These are phyloP conservation scores for Pristiophorus japonicus DNA, from an alignment of 2,113 vertebrate genomes.

Conservation along the genomic window DNA sequence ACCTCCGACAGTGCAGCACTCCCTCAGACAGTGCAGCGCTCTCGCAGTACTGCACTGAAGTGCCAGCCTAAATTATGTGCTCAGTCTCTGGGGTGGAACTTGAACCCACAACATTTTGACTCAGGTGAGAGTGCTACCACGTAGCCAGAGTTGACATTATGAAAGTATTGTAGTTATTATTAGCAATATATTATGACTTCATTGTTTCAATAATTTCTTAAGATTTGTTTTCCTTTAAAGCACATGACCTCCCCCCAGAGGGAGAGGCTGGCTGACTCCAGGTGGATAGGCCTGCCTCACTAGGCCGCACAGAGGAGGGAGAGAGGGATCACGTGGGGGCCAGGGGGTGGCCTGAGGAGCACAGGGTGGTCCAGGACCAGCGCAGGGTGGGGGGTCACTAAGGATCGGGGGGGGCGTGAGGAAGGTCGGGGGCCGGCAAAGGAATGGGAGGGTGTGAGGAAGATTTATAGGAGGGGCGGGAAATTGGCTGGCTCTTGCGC, in stretches of 20 bases:
- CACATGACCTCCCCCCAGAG: too few species aligned
- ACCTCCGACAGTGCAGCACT: not conserved
- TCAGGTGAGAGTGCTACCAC: not conserved
- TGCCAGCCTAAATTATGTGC: not conserved
- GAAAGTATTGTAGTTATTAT: not conserved
- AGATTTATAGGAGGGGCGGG: too few species aligned
- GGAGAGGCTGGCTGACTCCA: too few species aligned
- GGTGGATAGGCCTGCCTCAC: not conserved
- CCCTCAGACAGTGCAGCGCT: not conserved
- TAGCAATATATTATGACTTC: not conserved
- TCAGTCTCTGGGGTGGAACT: not conserved
- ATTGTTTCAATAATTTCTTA: not conserved
- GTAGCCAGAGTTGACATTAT: not conserved
- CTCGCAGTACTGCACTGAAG: not conserved
- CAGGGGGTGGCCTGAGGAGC: too few species aligned
- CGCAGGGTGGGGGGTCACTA: too few species aligned
- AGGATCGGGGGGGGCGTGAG: too few species aligned
- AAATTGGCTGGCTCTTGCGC: not conserved
- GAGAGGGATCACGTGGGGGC: too few species aligned
- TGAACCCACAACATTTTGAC: not conserved
- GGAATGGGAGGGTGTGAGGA: too few species aligned
- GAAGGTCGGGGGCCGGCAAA: too few species aligned
- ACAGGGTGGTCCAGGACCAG: too few species aligned
- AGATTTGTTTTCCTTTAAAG: not conserved
- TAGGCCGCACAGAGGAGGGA: not conserved